Percentiles rank a stretch among this genome's conserved stretches.
Conservation (phyloP, 2,113 vertebrate genomes). For the Dolichotis patagonum region DNA sequence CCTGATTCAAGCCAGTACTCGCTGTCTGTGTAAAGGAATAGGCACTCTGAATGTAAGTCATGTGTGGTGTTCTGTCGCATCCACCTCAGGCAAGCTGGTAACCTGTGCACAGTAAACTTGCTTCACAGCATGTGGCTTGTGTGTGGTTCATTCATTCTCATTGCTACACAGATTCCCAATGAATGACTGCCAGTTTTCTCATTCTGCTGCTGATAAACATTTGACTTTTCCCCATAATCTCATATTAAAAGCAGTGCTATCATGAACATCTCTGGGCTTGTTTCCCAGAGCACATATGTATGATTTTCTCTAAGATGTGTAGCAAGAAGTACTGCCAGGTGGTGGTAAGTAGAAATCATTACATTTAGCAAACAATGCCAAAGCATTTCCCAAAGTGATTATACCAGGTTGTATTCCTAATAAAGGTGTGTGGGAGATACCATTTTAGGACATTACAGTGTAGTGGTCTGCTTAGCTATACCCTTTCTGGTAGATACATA, state of each 20-base stretch:
- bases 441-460: not conserved
- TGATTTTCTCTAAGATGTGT: conserved; percentile 45
- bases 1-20: not conserved
- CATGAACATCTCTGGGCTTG: conserved; percentile 17
- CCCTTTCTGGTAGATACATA: not conserved
- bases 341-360: not conserved
- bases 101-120: not conserved
- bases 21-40: not conserved
- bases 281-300: not conserved
- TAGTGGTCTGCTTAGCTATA: conserved; percentile 26
- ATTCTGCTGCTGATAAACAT: not conserved
- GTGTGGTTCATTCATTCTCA: conserved; percentile 22
- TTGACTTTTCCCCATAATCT: not conserved
- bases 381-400: not conserved
- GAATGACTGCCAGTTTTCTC: not conserved
- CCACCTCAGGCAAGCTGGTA: not conserved
- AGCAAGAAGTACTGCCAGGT: not conserved
- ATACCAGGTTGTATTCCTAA: not conserved
- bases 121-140: not conserved
- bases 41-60: not conserved
- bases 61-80: not conserved
- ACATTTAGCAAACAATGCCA: conserved; percentile 47
- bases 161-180: not conserved
- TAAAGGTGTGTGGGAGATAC: not conserved
- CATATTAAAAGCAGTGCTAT: conserved; percentile 10